Percentiles rank a stretch among this genome's conserved stretches.
Conservation (phyloP, 2,797 vertebrate genomes). For the Labeo calbasu region DNA sequence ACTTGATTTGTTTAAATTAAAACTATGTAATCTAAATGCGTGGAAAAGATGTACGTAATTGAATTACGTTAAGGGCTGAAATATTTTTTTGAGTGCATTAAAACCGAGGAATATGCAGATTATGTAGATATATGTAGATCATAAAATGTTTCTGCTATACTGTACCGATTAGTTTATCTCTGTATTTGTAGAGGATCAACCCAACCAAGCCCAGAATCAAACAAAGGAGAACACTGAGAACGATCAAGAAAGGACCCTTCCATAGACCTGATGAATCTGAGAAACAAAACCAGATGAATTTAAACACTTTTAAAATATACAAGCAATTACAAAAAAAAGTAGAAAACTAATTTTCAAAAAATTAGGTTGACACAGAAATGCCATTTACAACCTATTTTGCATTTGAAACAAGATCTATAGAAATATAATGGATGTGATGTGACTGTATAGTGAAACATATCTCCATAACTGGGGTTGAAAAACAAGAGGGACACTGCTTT, state of each 20-base stretch:
- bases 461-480: not conserved
- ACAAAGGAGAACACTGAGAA: not conserved
- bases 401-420: too few relatives aligned
- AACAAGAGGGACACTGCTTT: too few relatives aligned
- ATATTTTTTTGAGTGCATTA: too few relatives aligned
- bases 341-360: too few relatives aligned
- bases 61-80: too few relatives aligned
- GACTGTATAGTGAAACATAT: too few relatives aligned
- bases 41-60: too few relatives aligned
- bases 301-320: not conserved
- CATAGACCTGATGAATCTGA: not conserved
- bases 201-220: slow-evolving; percentile 3
- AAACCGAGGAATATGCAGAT: too few relatives aligned
- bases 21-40: too few relatives aligned
- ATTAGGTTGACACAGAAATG: not conserved
- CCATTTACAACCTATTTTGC: not conserved
- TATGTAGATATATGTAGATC: too few relatives aligned
- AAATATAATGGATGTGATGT: too few relatives aligned
- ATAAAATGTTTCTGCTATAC: not conserved
- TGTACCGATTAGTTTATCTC: not conserved
- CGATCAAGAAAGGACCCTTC: fast-evolving
- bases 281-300: not conserved
- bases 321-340: not conserved
- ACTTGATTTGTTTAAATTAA: too few relatives aligned
- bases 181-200: not conserved